Evolutionary conservation across 2,113 vertebrate species (phyloP), one percentile per base, ranked within the genome.

Genomic region (Pomatorhinus ruficollis): DNA sequence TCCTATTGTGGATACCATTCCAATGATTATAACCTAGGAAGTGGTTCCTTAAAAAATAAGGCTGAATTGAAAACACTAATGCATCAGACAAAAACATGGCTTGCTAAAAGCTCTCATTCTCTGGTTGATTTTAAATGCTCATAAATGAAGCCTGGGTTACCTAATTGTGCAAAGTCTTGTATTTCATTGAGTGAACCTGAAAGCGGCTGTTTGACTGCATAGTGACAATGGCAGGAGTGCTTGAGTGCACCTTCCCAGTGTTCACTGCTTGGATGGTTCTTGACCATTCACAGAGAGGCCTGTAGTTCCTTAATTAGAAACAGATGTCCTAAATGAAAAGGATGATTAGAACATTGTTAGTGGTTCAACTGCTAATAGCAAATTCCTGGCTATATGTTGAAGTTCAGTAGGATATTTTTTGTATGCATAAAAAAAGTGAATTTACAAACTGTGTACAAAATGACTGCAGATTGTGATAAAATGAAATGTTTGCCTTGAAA

Each of bases 261-360:
- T 30, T 76, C 42, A 69, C 1, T 0, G 11, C 53, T 90, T 80
- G 45, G 27, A 22, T 85, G 50, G 28, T 61, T 94, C 70, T 80
- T 89, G 66, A 47, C 74, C 54, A 16, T 85, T 89, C 37, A 39
- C 35, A 65, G 31, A 82, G 78, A 40, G 93, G 78, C 37, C 44
- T 53, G 16, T 57, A 30, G 40, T 69, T 27, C 40, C 33, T 61
- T 91, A 90, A 85, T 94, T 95, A 65, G 84, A 88, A 97, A 50
- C 57, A 85, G 84, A 90, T 96, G 87, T 89, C 87, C 65, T 79
- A 91, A 95, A 93, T 93, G 57, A 93, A 96, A 87, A 89, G 70
- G 37, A 25, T 80, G 25, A 40, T 84, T 82, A 84, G 77, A 87
- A 21, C 45, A 78, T 28, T 87, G 53, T 37, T 85, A 65, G 56